These are phyloP conservation scores for Miniopterus natalensis DNA, from an alignment of 2,113 vertebrate genomes.

Conservation along the genomic window DNA sequence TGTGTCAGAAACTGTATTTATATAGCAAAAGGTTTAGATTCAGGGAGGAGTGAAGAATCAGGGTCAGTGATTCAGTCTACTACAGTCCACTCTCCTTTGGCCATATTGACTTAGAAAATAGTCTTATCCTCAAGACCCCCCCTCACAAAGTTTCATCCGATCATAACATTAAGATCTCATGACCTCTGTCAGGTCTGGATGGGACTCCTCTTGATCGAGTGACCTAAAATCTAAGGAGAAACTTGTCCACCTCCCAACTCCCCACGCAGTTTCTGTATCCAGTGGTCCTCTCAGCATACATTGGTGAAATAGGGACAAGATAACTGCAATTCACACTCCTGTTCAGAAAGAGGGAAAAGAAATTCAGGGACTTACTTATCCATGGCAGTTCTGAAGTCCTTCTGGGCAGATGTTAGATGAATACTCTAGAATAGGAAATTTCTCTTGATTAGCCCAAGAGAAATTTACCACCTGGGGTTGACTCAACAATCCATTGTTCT, in stretches of 20 bases:
- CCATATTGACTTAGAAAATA: conserved; percentile 27
- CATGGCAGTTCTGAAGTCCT: background rate
- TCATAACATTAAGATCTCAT: background rate
- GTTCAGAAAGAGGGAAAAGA: background rate
- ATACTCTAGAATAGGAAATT: background rate
- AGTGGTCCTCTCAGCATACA: background rate
- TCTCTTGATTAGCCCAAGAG: background rate
- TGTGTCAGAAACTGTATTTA: conserved; percentile 16
- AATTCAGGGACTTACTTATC: background rate
- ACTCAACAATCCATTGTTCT: background rate
- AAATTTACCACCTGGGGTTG: background rate
- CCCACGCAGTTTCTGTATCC: background rate
- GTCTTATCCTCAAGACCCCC: background rate
- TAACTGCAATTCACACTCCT: background rate
- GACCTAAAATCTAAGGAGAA: conserved; percentile 9
- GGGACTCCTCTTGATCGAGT: background rate
- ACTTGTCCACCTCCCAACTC: background rate
- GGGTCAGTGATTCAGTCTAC: background rate
- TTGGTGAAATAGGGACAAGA: background rate
- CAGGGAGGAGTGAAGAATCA: background rate
- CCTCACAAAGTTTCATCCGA: background rate
- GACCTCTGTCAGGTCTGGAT: background rate
- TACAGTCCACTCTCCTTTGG: background rate
- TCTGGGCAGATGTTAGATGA: background rate
- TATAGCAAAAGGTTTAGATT: background rate